A percentile compares a stretch with the other conserved stretches of the same genome.
Conservation (phyloP, 2,888 invertebrate genomes). For the Limnephilus auricula region DNA sequence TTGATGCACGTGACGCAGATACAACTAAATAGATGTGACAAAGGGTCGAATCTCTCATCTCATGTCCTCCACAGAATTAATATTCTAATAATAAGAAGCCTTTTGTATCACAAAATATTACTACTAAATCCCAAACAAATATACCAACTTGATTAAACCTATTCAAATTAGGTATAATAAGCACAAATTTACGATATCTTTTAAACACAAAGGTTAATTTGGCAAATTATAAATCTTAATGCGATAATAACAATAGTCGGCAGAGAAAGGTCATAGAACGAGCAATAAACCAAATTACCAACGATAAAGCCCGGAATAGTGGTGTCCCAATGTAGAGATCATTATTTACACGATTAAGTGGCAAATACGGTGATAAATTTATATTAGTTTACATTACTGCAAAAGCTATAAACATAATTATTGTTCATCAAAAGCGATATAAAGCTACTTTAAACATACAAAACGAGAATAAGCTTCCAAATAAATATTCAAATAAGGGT, state of each 20-base stretch:
- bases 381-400: not conserved
- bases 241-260: not conserved
- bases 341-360: not conserved
- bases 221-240: not conserved
- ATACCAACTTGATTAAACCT: not conserved
- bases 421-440: not conserved
- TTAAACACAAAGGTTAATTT: not conserved
- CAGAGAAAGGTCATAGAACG: not conserved
- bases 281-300: slow-evolving; percentile 40
- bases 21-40: no score
- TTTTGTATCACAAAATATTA: not conserved
- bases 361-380: not conserved
- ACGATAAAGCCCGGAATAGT: slow-evolving; percentile 22
- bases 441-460: not conserved
- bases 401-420: not conserved
- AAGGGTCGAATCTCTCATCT: no score
- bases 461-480: not conserved
- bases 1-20: no score
- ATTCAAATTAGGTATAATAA: not conserved
- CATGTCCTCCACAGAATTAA: no score
- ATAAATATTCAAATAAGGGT: not conserved
- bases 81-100: no score
- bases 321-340: slow-evolving; percentile 15
- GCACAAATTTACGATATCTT: not conserved
- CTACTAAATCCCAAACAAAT: not conserved